A percentile compares a stretch with the other conserved stretches of the same genome.
Evolutionary conservation across 1,140 invertebrate species (phyloP).

Genomic region (Psilanteris sp.): DNA sequence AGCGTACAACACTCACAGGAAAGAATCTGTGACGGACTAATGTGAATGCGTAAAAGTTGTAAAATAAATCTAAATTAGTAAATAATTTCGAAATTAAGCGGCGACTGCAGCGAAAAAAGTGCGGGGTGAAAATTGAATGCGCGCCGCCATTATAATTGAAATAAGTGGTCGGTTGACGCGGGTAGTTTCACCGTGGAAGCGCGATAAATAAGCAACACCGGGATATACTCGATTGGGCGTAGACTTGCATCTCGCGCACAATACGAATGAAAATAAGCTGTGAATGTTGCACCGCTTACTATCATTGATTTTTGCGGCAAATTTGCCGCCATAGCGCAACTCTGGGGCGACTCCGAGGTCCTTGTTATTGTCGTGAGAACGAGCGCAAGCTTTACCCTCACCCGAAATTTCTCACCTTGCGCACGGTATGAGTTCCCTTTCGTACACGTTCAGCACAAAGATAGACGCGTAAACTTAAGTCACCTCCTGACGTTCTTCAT

Average conservation of each 20-base stretch:
- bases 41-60: too few species aligned
- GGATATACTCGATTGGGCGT: not conserved
- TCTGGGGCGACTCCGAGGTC: slow-evolving; percentile 13
- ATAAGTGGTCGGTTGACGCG: not conserved
- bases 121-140: not conserved
- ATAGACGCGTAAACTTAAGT: slow-evolving; percentile 22
- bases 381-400: not conserved
- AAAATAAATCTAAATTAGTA: too few species aligned
- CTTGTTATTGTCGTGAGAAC: slow-evolving; percentile 7
- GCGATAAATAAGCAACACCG: slow-evolving; percentile 7
- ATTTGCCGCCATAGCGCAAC: slow-evolving; percentile 74
- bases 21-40: too few species aligned
- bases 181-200: not conserved
- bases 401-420: slow-evolving; percentile 50
- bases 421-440: slow-evolving; percentile 22
- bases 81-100: too few species aligned
- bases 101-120: not conserved
- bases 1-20: too few species aligned
- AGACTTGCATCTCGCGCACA: not conserved
- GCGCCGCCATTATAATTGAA: slow-evolving; percentile 68
- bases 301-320: slow-evolving; percentile 64
- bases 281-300: slow-evolving; percentile 29
- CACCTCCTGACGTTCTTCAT: slow-evolving; percentile 61
- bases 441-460: slow-evolving; percentile 51
- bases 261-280: slow-evolving; percentile 2